Percentiles rank a stretch among this genome's conserved stretches.
Conservation (phyloP, 2,888 invertebrate genomes). For the Tenthredo distinguenda region DNA sequence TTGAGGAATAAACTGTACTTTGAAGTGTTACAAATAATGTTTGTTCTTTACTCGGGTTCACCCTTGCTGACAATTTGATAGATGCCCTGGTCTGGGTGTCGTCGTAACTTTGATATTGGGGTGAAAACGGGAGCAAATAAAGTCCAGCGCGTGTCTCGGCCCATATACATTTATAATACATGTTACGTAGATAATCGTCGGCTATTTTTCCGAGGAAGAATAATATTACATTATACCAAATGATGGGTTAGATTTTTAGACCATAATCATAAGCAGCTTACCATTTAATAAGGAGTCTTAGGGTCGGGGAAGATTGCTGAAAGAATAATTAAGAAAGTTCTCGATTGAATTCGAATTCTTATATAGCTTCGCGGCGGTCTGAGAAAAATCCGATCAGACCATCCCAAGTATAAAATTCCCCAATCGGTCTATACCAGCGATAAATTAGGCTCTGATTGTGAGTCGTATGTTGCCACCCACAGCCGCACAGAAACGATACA, state of each 20-base stretch:
- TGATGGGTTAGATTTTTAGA: background rate
- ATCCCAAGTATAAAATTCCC: background rate
- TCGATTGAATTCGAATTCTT: background rate
- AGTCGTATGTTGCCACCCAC: background rate
- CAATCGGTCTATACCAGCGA: background rate
- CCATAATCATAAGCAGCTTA: background rate
- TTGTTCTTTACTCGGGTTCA: background rate
- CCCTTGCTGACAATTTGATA: slow-evolving; percentile 30
- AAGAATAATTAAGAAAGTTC: background rate
- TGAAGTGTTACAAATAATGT: background rate
- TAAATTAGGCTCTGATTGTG: background rate
- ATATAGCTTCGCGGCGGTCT: background rate
- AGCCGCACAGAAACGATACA: slow-evolving; percentile 12
- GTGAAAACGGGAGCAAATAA: background rate
- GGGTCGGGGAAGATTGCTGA: background rate
- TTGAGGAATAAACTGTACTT: background rate
- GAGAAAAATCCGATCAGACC: background rate
- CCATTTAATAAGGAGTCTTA: background rate
- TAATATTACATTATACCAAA: background rate
- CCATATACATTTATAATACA: background rate
- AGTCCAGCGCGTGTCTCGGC: background rate
- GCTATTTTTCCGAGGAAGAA: background rate
- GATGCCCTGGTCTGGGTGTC: slow-evolving; percentile 2
- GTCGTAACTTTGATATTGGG: slow-evolving; percentile 17
- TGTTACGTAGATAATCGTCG: background rate